Evolutionary conservation across 1,140 invertebrate genomes (phyloP).

Genomic region (Drosophila trapezifrons): DNA sequence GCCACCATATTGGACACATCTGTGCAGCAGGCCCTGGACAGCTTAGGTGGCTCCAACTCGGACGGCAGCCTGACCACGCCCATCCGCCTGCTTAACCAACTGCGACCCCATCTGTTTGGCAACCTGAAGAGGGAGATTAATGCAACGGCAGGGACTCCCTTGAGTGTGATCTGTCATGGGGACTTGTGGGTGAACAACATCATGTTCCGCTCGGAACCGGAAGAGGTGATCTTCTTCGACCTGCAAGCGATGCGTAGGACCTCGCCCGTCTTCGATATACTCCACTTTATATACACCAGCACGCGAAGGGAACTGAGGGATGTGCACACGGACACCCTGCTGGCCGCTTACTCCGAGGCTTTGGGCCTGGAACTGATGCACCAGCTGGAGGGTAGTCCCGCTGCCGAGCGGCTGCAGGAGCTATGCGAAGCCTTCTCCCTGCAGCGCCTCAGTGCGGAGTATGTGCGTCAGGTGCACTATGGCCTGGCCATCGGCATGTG

Average conservation of each 20-base stretch:
- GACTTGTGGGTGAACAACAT: constrained; percentile 85
- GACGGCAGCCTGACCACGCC: constrained; percentile 66
- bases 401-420: constrained; percentile 37
- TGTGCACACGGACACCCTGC: constrained; percentile 65
- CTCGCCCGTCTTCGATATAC: constrained; percentile 85
- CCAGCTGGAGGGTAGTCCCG: constrained; percentile 55
- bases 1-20: constrained; percentile 71
- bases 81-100: constrained; percentile 64
- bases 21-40: constrained; percentile 76
- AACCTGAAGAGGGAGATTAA: constrained; percentile 67
- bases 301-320: constrained; percentile 72
- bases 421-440: constrained; percentile 64
- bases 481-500: constrained; percentile 81
- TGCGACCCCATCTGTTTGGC: constrained; percentile 58
- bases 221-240: constrained; percentile 85
- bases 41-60: constrained; percentile 66
- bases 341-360: constrained; percentile 64
- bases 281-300: constrained; percentile 82
- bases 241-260: constrained; percentile 85
- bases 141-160: constrained; percentile 36
- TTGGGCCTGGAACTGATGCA: constrained; percentile 55
- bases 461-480: constrained; percentile 73
- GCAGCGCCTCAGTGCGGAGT: constrained; percentile 71
- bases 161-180: constrained; percentile 84
- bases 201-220: constrained; percentile 75